Percentiles rank a stretch among this genome's conserved stretches.
Evolutionary conservation across 2,797 vertebrate genomes (phyloP).

Genomic region (Microcaecilia unicolor): DNA sequence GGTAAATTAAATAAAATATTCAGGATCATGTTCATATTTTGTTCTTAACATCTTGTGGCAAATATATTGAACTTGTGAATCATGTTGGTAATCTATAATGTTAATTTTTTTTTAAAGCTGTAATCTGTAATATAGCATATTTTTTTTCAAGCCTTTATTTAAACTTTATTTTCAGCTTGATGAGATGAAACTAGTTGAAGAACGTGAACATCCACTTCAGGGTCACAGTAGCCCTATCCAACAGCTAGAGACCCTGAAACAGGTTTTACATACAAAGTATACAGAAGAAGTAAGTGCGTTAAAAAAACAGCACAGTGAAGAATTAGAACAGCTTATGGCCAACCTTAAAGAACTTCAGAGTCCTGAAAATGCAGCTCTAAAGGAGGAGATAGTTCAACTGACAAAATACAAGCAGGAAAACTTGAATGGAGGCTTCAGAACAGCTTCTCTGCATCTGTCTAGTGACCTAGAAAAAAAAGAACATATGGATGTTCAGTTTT

Average conservation of each 20-base stretch:
- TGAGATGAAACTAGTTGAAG: conserved; percentile 14
- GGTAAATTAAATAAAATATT: no score
- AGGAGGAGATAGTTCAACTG: conserved; percentile 2
- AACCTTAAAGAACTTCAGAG: conserved; percentile 19
- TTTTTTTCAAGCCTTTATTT: no score
- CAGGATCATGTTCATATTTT: no score
- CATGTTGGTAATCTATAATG: no score
- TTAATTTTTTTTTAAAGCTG: no score
- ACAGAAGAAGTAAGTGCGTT: conserved; percentile 48
- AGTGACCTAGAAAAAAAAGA: conserved; percentile 20
- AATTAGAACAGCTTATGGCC: conserved; percentile 27
- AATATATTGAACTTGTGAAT: no score
- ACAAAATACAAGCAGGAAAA: conserved; percentile 13
- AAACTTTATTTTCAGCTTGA: conserved; percentile 13
- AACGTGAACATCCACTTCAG: conserved; percentile 9
- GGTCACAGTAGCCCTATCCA: conserved; percentile 34
- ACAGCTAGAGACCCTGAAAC: conserved; percentile 53
- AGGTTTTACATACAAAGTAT: conserved; percentile 46
- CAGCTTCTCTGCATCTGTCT: conserved; percentile 34
- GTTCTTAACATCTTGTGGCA: no score
- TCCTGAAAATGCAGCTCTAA: conserved; percentile 5
- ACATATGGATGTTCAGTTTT: conserved; percentile 21
- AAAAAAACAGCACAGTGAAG: conserved; percentile 51
- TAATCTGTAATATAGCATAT: no score
- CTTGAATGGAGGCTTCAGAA: conserved; percentile 5